phyloP scores from a whole-genome alignment of 1,140 invertebrate species.

The Arion vulgaris region DNA sequence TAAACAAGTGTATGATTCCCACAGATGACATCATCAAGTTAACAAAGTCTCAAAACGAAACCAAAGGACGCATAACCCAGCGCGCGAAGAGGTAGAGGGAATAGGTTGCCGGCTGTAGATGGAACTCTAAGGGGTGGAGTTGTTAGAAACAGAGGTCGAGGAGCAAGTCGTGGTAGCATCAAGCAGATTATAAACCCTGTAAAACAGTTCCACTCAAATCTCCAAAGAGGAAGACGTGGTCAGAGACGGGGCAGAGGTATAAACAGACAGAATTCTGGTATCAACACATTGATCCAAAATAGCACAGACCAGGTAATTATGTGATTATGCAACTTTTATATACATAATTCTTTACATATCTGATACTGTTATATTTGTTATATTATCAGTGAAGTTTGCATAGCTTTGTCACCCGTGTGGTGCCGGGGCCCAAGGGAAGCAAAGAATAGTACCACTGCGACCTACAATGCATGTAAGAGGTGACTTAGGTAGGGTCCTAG shows the following conservation, averaged over 20 bases:
- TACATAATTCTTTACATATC: too few species aligned
- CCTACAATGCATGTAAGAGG: too few species aligned
- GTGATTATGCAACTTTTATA: too few species aligned
- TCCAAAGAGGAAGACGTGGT: background rate
- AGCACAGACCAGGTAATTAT: background rate
- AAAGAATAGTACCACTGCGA: too few species aligned
- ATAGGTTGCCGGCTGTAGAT: too few species aligned
- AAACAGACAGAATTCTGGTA: constrained; percentile 1
- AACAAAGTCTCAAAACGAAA: background rate
- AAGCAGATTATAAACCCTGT: background rate
- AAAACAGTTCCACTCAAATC: background rate
- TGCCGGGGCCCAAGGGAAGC: too few species aligned
- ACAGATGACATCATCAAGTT: constrained; percentile 29
- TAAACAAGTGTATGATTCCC: too few species aligned
- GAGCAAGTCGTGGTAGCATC: background rate
- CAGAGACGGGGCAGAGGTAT: constrained; percentile 1
- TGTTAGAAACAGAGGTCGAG: background rate
- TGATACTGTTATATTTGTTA: too few species aligned
- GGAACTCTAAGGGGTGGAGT: background rate
- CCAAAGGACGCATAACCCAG: background rate
- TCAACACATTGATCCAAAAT: background rate
- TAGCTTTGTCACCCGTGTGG: too few species aligned
- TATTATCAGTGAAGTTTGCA: too few species aligned
- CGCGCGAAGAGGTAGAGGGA: background rate
- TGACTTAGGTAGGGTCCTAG: too few species aligned